A percentile compares a stretch with the other conserved stretches of the same genome.
phyloP scores from a whole-genome alignment of 2,113 vertebrate species.

The Apistogramma diplotaenia region DNA sequence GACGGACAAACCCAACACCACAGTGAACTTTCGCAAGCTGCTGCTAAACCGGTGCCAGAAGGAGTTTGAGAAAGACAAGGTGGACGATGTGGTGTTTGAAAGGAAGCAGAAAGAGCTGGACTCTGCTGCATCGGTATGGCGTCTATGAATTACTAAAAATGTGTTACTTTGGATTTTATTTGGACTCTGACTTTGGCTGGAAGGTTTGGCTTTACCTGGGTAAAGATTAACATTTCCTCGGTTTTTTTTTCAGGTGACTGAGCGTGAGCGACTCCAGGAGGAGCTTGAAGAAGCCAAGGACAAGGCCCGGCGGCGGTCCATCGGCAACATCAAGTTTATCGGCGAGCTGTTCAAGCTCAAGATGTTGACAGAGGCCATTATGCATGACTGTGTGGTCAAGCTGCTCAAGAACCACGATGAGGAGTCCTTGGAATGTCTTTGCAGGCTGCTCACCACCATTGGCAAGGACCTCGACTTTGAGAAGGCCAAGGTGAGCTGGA shows the following conservation, averaged over 20 bases:
- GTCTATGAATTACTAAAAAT: background rate
- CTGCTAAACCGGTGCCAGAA: slow-evolving; percentile 98
- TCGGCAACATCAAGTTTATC: slow-evolving; percentile 97
- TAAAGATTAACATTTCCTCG: background rate
- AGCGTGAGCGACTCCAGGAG: slow-evolving; percentile 87
- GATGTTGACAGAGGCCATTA: slow-evolving; percentile 98
- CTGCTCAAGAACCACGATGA: slow-evolving; percentile 95
- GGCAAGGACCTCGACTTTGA: slow-evolving; percentile 98
- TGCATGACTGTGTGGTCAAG: slow-evolving; percentile 98
- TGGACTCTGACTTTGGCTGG: background rate
- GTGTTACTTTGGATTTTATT: background rate
- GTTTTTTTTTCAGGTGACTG: slow-evolving; percentile 77
- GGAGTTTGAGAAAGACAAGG: slow-evolving; percentile 98
- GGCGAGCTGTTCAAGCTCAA: slow-evolving; percentile 98
- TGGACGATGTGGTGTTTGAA: slow-evolving; percentile 94
- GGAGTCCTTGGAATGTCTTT: slow-evolving; percentile 95
- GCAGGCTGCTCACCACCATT: slow-evolving; percentile 94
- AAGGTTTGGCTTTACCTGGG: background rate
- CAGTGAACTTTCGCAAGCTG: slow-evolving; percentile 95
- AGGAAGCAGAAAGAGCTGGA: slow-evolving; percentile 97
- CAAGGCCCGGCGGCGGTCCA: slow-evolving; percentile 92
- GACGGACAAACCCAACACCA: slow-evolving; percentile 91
- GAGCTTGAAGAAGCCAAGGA: slow-evolving; percentile 95
- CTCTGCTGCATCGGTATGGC: slow-evolving; percentile 85
- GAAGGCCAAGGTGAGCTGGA: slow-evolving; percentile 89